phyloP scores from a whole-genome alignment of 2,797 vertebrate genomes.

The Chelon auratus region DNA sequence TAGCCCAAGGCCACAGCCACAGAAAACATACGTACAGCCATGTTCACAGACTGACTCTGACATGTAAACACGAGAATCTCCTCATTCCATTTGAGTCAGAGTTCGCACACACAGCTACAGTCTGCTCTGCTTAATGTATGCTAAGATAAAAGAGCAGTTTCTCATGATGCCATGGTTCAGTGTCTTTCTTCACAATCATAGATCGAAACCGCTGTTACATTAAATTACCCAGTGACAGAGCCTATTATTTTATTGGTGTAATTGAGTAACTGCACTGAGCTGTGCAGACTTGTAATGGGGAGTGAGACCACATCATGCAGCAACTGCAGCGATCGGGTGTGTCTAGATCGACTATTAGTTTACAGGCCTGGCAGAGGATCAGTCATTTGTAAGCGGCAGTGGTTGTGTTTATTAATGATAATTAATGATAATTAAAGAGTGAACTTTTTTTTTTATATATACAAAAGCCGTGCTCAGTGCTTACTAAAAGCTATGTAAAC shows the following conservation, averaged over 20 bases:
- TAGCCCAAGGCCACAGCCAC: background rate
- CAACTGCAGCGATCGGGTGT: slow-evolving; percentile 8
- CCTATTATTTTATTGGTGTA: slow-evolving; percentile 31
- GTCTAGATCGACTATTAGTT: background rate
- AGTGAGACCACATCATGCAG: slow-evolving; percentile 10
- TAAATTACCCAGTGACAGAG: slow-evolving; percentile 31
- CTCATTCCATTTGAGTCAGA: background rate
- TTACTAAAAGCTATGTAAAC: slow-evolving; percentile 53
- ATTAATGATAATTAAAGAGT: no score
- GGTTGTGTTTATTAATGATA: slow-evolving; percentile 5
- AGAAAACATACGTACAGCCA: background rate
- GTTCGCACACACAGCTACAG: background rate
- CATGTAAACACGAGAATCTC: background rate
- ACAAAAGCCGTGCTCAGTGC: no score
- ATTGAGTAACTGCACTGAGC: slow-evolving; percentile 50
- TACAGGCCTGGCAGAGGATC: slow-evolving; percentile 7
- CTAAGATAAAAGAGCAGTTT: slow-evolving; percentile 8
- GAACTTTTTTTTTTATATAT: background rate
- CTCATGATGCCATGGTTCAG: background rate
- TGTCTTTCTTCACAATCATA: slow-evolving; percentile 1
- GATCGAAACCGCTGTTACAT: slow-evolving; percentile 17
- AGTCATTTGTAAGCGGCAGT: slow-evolving; percentile 19
- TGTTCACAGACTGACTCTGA: background rate
- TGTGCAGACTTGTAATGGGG: slow-evolving; percentile 49
- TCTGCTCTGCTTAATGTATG: slow-evolving; percentile 1